Percentiles rank a stretch among this genome's conserved stretches.
Conservation (phyloP, 30 jellyfish, hydroid and myxozoan genomes). For the Pseudorhiza aurosa region DNA sequence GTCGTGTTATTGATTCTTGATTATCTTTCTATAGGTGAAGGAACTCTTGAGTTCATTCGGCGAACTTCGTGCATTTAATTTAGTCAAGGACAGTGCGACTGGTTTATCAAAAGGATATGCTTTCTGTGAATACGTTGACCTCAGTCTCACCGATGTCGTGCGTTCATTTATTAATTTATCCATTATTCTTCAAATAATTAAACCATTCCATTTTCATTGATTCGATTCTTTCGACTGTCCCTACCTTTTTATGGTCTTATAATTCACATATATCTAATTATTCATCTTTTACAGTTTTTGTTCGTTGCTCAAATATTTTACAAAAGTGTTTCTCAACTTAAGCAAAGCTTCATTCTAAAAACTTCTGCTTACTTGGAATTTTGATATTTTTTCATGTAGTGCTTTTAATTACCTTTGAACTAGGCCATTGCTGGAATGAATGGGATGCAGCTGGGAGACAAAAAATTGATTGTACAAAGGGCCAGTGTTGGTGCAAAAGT, state of each 20-base stretch:
- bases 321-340: no score
- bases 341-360: no score
- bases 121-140: constrained; percentile 97
- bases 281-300: no score
- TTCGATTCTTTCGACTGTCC: neutral
- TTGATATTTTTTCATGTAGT: no score
- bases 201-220: neutral
- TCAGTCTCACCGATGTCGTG: constrained; percentile 93
- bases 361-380: no score
- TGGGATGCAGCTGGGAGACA: constrained; percentile 99
- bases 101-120: constrained; percentile 99
- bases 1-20: no score
- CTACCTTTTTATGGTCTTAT: neutral
- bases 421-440: constrained; percentile 99
- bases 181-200: neutral
- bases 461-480: constrained; percentile 92
- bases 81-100: constrained; percentile 97
- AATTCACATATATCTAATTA: no score
- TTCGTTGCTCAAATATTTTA: no score
- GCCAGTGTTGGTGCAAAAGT: constrained; percentile 98
- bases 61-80: constrained; percentile 94
- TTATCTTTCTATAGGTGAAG: constrained; percentile 75
- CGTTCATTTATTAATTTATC: neutral
- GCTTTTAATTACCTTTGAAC: neutral
- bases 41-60: constrained; percentile 95